These are phyloP conservation scores for Agonum fuliginosum DNA, from an alignment of 2,888 invertebrate species.

Conservation along the genomic window DNA sequence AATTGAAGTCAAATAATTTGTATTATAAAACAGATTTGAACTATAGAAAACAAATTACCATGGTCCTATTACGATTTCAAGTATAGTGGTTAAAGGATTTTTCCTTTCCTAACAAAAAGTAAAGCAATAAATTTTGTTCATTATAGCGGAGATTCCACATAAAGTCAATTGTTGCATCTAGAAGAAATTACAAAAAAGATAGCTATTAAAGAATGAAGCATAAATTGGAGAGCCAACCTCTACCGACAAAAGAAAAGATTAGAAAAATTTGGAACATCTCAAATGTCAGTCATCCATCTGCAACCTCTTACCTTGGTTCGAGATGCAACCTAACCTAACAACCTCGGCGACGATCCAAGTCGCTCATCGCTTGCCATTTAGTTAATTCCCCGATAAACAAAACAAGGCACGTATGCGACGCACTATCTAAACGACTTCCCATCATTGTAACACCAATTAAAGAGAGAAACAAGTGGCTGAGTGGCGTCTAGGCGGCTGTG, in stretches of 20 bases:
- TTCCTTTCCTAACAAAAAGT: too few species aligned
- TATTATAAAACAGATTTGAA: too few species aligned
- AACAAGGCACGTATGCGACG: conserved; percentile 69
- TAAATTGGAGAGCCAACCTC: neutral
- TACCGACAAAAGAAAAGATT: conserved; percentile 8
- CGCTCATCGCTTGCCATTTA: conserved; percentile 24
- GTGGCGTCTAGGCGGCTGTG: conserved; percentile 67
- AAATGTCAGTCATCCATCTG: conserved; percentile 15
- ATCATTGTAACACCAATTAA: conserved; percentile 71
- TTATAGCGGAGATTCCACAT: too few species aligned
- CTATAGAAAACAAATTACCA: too few species aligned
- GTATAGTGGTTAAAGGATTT: too few species aligned
- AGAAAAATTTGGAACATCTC: conserved; percentile 18
- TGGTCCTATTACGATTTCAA: too few species aligned
- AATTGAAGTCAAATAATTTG: too few species aligned
- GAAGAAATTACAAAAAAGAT: too few species aligned
- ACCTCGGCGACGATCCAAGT: neutral
- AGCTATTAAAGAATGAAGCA: neutral
- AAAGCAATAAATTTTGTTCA: too few species aligned
- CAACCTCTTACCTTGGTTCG: neutral
- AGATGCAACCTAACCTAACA: neutral
- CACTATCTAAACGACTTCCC: conserved; percentile 70
- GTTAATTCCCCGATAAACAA: conserved; percentile 70
- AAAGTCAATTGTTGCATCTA: too few species aligned
- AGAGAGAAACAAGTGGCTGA: conserved; percentile 68